Conservation (phyloP, 1,140 invertebrate genomes). For the Aphis gossypii region DNA sequence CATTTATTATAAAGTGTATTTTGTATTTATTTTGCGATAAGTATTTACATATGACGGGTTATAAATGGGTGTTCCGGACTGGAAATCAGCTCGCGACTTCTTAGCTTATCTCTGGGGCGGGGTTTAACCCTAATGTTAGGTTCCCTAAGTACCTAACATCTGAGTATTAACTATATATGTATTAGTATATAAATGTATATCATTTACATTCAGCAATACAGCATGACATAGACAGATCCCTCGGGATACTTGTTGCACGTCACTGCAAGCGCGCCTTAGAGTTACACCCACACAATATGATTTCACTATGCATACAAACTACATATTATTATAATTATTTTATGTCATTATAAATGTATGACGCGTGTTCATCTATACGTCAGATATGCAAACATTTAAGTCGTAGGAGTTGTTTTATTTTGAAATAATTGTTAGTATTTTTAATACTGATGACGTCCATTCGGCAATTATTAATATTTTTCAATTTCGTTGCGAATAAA, state of each 20-base stretch:
- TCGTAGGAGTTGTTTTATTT: constrained; percentile 10
- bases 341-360: background rate
- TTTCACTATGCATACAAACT: background rate
- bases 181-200: no score
- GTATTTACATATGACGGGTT: background rate
- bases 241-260: background rate
- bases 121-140: no score
- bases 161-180: background rate
- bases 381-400: background rate
- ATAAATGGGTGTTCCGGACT: background rate
- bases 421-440: background rate
- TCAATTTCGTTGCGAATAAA: background rate
- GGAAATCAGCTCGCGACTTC: background rate
- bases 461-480: background rate
- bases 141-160: no score
- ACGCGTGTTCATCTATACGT: background rate
- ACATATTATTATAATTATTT: background rate
- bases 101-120: background rate
- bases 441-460: background rate
- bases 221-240: background rate
- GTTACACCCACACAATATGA: background rate
- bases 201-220: background rate
- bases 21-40: background rate
- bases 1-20: background rate
- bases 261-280: background rate